Percentiles rank a stretch among this genome's conserved stretches.
These are phyloP conservation scores for Atta texana DNA, from an alignment of 1,140 invertebrate species.

Conservation along the genomic window DNA sequence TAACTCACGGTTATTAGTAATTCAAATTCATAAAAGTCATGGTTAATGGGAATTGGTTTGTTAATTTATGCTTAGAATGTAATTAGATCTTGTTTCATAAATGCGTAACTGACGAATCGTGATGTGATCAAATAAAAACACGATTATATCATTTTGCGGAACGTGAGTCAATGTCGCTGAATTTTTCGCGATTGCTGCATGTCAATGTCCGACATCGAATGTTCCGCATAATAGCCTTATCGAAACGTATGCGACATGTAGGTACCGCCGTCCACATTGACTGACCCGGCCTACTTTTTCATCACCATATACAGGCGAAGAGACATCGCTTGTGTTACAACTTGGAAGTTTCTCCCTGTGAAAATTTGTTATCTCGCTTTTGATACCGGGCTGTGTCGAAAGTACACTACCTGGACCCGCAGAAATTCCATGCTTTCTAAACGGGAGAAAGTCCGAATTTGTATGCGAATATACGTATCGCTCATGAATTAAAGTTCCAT, in stretches of 20 bases:
- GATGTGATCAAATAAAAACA: neutral
- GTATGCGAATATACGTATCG: neutral
- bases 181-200: neutral
- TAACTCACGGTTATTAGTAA: neutral
- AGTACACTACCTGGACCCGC: conserved; percentile 67
- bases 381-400: conserved; percentile 42
- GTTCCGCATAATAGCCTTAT: conserved; percentile 60
- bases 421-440: conserved; percentile 80
- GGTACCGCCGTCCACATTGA: conserved; percentile 46
- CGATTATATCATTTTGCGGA: conserved; percentile 13
- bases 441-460: conserved; percentile 67
- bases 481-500: neutral
- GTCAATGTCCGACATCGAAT: neutral
- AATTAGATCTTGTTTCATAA: neutral
- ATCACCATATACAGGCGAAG: conserved; percentile 75
- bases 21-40: neutral
- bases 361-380: conserved; percentile 77
- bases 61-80: neutral
- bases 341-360: conserved; percentile 77
- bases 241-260: conserved; percentile 66
- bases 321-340: conserved; percentile 73
- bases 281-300: conserved; percentile 82
- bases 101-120: neutral
- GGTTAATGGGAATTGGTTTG: conserved; percentile 2
- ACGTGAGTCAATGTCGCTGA: neutral